These are phyloP conservation scores for Cydia amplana DNA, from an alignment of 1,140 invertebrate genomes.

Conservation along the genomic window DNA sequence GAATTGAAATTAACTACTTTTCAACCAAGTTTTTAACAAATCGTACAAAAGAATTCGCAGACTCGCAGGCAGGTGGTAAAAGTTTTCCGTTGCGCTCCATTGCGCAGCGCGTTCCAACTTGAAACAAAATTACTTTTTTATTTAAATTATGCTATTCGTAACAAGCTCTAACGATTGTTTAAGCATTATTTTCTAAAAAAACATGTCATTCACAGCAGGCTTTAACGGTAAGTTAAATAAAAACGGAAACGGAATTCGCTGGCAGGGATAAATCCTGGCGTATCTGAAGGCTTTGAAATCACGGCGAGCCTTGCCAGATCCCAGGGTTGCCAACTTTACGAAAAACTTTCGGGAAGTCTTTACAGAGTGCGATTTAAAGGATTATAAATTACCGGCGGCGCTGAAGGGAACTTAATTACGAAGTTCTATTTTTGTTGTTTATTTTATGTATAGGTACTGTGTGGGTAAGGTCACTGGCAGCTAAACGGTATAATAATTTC, in stretches of 20 bases:
- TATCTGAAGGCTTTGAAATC: constrained; percentile 36
- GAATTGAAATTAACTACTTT: background rate
- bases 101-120: background rate
- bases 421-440: constrained; percentile 16
- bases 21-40: constrained; percentile 2
- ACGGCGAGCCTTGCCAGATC: background rate
- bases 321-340: constrained; percentile 14
- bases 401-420: constrained; percentile 13
- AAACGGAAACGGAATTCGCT: constrained; percentile 36
- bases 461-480: background rate
- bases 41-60: constrained; percentile 7
- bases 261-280: constrained; percentile 38
- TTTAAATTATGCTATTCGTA: constrained; percentile 5
- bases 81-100: background rate
- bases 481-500: constrained; percentile 4
- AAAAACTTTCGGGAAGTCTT: constrained; percentile 12
- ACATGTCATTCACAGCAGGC: constrained; percentile 33
- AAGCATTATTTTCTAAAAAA: constrained; percentile 33
- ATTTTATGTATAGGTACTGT: background rate
- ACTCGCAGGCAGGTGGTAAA: constrained; percentile 8
- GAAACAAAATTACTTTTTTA: constrained; percentile 9
- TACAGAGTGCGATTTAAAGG: constrained; percentile 16
- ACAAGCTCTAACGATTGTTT: background rate
- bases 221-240: constrained; percentile 45
- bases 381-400: constrained; percentile 18